Base-by-base conservation (phyloP, 1,140 invertebrate species). In the Brachionus rotundiformis region DNA sequence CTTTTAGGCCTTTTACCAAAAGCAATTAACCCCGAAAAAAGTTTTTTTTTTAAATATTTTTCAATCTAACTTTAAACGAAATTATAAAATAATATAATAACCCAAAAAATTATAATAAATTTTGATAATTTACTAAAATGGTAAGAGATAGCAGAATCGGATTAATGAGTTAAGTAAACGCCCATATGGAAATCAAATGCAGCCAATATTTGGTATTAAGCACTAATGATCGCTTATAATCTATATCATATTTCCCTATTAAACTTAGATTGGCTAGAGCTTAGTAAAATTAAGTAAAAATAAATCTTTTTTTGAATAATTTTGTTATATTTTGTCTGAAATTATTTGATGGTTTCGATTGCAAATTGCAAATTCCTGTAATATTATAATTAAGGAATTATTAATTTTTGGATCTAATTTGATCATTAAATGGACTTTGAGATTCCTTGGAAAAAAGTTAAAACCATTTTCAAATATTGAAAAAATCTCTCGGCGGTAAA, bases 21-120 rank as follows among this genome's bases (percentile, higher is more conserved):
- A 63, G 11, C 23, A 63, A 29, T 63, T 29, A 63, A 33, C 61
- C 29, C 29, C 33, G 16, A 36, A 68, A 68, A 68, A 36, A 8
- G 7, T 31, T 7, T 16, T n/a, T 16, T 16, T 36, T 33, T 33
- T 8, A 68, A 68, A 68, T 33, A 68, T 10, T 36, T 68, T 68
- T 8, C 29, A 36, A 36, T 36, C 16, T 33, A 68, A 68, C 33
- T 31, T 36, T 36, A 23, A 36, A 68, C 13, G 16, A 36, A 68
- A 68, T 36, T 68, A 33, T 36, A 36, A 68, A 68, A 68, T 68
- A 36, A 33, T 10, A 68, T 36, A 36, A 68, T 13, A 68, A 36
- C 31, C 16, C 36, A 36, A 33, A n/a, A n/a, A 36, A 68, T 68
- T 68, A 68, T 68, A 68, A 68, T 68, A 68, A 68, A 68, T 68